These are phyloP conservation scores for Dynastes maya DNA, from an alignment of 2,888 invertebrate species.

Conservation along the genomic window DNA sequence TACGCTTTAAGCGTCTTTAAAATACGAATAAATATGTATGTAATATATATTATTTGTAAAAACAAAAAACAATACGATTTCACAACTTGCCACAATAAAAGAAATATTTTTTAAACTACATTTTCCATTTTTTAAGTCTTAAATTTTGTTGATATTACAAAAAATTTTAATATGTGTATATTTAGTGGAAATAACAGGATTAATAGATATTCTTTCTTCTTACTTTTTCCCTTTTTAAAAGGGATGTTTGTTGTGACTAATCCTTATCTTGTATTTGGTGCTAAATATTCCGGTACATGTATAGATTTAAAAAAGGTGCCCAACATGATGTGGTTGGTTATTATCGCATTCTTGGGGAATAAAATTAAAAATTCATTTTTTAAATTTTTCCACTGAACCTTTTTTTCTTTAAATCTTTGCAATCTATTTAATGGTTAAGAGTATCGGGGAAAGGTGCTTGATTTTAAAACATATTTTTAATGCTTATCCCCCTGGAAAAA, in stretches of 20 bases:
- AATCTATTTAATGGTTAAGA: not conserved
- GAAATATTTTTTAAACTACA: conserved; percentile 1
- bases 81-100: conserved; percentile 26
- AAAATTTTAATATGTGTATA: not conserved
- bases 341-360: not conserved
- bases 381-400: conserved; percentile 53
- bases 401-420: conserved; percentile 27
- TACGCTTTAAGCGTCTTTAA: conserved; percentile 51
- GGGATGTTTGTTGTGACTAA: not conserved
- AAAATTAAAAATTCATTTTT: conserved; percentile 31
- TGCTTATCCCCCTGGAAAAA: not conserved
- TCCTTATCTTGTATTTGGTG: conserved; percentile 35
- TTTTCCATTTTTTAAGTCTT: conserved; percentile 11
- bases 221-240: not conserved
- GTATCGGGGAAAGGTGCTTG: conserved; percentile 29
- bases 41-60: too few species aligned
- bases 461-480: too few species aligned
- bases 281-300: conserved; percentile 13
- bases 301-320: conserved; percentile 37
- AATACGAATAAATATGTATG: conserved; percentile 39
- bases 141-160: too few species aligned
- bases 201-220: not conserved
- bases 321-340: conserved; percentile 24
- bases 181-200: not conserved
- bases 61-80: conserved; percentile 41